A percentile compares a stretch with the other conserved stretches of the same genome.
phyloP scores from a whole-genome alignment of 2,888 invertebrate genomes.

The Gryllus longicercus region DNA sequence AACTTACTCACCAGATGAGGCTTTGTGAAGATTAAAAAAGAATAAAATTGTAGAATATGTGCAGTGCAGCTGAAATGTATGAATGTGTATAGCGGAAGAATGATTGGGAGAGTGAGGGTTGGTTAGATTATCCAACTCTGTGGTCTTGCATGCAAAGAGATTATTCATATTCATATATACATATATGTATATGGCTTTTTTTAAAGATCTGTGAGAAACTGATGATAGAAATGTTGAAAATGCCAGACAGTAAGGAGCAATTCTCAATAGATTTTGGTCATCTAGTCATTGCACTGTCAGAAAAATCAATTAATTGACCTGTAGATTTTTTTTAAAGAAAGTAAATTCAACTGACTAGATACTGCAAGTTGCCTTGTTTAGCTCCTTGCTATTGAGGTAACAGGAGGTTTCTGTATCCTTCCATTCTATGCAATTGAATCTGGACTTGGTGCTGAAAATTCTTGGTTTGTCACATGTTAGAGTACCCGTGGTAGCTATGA shows the following conservation, averaged over 20 bases:
- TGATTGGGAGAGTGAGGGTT: neutral
- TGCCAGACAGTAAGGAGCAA: neutral
- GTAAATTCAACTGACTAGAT: slow-evolving; percentile 17
- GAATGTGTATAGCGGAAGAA: neutral
- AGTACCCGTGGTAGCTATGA: neutral
- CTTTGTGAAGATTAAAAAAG: neutral
- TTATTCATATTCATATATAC: slow-evolving; percentile 17
- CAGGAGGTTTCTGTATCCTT: neutral
- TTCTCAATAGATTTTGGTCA: slow-evolving; percentile 17
- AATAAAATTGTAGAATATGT: neutral
- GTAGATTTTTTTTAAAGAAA: neutral
- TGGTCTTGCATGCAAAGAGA: slow-evolving; percentile 17
- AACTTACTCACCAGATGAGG: slow-evolving; percentile 3
- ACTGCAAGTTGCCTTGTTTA: slow-evolving; percentile 17
- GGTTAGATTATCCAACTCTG: neutral
- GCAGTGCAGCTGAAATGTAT: neutral
- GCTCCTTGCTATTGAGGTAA: neutral
- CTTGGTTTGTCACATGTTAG: neutral
- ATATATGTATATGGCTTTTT: slow-evolving; percentile 17
- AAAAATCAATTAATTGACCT: neutral
- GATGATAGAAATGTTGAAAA: neutral
- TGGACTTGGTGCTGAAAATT: slow-evolving; percentile 17
- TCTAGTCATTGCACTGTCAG: slow-evolving; percentile 6
- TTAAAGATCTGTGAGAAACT: neutral
- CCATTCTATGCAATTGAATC: neutral